Percentiles rank a stretch among this genome's conserved stretches.
Conservation (phyloP, 2,888 invertebrate species). For the Hololepta plana region DNA sequence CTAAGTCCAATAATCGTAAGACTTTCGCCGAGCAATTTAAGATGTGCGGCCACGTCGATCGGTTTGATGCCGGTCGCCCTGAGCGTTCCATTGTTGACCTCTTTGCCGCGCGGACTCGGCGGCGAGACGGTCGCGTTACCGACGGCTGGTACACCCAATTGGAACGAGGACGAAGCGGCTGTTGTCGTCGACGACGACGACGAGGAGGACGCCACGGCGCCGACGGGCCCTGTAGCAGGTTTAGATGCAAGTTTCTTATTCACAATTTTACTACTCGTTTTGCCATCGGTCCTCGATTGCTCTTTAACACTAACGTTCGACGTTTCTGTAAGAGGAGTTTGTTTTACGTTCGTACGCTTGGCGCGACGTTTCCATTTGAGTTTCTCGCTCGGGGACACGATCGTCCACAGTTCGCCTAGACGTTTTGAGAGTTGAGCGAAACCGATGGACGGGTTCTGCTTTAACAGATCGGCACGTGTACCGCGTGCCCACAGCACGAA, state of each 20-base stretch:
- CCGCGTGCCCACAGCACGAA: constrained; percentile 87
- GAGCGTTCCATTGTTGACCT: constrained; percentile 23
- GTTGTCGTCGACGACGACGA: constrained; percentile 30
- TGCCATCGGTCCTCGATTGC: constrained; percentile 3
- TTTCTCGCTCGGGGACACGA: constrained; percentile 47
- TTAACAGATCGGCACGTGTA: constrained; percentile 52
- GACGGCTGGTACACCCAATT: constrained; percentile 23
- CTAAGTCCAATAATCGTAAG: constrained; percentile 84
- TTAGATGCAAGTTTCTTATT: constrained; percentile 4
- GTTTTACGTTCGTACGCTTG: constrained; percentile 32
- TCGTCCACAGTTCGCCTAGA: constrained; percentile 78
- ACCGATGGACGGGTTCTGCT: constrained; percentile 60
- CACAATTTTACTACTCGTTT: constrained; percentile 1
- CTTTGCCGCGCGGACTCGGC: constrained; percentile 23
- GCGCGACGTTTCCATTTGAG: constrained; percentile 69
- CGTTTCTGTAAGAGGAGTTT: constrained; percentile 12
- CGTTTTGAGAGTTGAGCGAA: constrained; percentile 69
- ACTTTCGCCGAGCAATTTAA: constrained; percentile 83
- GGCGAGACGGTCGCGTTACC: constrained; percentile 20
- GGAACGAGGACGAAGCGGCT: constrained; percentile 14
- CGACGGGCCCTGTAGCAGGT: constrained; percentile 7
- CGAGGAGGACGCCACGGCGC: too few relatives aligned
- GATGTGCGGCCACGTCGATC: constrained; percentile 81
- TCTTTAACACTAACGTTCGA: too few relatives aligned
- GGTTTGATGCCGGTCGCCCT: constrained; percentile 60